These are phyloP conservation scores for Xiphophorus birchmanni DNA, from an alignment of 2,797 vertebrate genomes.

Conservation along the genomic window DNA sequence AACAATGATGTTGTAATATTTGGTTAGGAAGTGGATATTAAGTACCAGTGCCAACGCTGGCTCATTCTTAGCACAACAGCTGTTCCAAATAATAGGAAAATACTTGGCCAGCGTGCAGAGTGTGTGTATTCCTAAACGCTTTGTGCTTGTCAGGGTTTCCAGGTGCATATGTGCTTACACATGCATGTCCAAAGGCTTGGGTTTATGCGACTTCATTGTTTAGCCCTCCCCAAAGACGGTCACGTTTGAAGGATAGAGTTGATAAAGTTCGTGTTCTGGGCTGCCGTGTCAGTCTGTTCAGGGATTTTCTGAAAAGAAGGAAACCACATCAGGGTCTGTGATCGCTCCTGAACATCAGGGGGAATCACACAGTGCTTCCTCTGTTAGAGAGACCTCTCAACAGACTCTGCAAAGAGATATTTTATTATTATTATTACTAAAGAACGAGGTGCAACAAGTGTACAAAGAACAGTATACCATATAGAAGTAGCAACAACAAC, in stretches of 20 bases:
- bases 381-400: constrained; percentile 47
- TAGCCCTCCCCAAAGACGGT: constrained; percentile 45
- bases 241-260: constrained; percentile 31
- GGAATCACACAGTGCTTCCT: constrained; percentile 58
- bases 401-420: constrained; percentile 37
- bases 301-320: constrained; percentile 71
- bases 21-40: constrained; percentile 74
- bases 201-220: constrained; percentile 50
- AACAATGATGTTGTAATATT: constrained; percentile 79
- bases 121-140: constrained; percentile 9
- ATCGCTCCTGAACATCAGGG: constrained; percentile 44
- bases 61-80: constrained; percentile 72
- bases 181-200: constrained; percentile 16
- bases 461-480: too few relatives aligned
- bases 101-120: constrained; percentile 20
- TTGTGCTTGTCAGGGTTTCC: constrained; percentile 13
- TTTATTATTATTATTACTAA: too few relatives aligned
- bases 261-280: constrained; percentile 47
- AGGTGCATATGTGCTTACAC: constrained; percentile 30
- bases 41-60: constrained; percentile 72
- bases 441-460: too few relatives aligned
- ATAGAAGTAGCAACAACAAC: too few relatives aligned
- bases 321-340: constrained; percentile 63
- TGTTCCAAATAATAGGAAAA: constrained; percentile 66
- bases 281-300: constrained; percentile 39